These are phyloP conservation scores for Elephantulus edwardii DNA, from an alignment of 2,113 vertebrate species.

Conservation along the genomic window DNA sequence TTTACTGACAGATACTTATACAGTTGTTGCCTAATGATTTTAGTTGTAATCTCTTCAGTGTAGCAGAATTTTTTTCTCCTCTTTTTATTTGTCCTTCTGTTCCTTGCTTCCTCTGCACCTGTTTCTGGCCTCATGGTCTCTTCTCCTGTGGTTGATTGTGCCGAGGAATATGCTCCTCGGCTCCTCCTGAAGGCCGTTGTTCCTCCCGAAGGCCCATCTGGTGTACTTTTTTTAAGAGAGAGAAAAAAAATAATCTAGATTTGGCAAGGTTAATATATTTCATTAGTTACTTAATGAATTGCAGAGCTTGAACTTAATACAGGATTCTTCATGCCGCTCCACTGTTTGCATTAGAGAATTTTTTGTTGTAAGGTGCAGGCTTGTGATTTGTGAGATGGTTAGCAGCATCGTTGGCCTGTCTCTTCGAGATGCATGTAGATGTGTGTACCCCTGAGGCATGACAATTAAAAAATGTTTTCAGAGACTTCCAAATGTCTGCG, in stretches of 20 bases:
- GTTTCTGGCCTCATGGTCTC: too few relatives aligned
- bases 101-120: too few relatives aligned
- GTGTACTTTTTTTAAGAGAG: neutral
- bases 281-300: neutral
- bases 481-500: neutral
- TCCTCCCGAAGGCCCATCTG: too few relatives aligned
- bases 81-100: too few relatives aligned
- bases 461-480: constrained; percentile 36
- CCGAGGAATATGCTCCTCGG: too few relatives aligned
- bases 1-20: too few relatives aligned
- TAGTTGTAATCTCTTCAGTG: too few relatives aligned
- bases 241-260: too few relatives aligned
- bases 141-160: too few relatives aligned
- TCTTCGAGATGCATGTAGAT: neutral
- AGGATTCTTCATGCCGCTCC: constrained; percentile 7
- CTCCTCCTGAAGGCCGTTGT: too few relatives aligned
- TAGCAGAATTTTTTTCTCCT: too few relatives aligned
- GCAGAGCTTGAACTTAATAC: neutral
- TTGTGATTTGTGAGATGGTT: constrained; percentile 21
- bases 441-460: neutral
- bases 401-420: neutral
- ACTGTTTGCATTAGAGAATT: neutral
- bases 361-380: neutral
- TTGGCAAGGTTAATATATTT: constrained; percentile 27
- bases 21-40: too few relatives aligned